phyloP scores from a whole-genome alignment of 2,888 invertebrate species.

The Anorthoa munda region DNA sequence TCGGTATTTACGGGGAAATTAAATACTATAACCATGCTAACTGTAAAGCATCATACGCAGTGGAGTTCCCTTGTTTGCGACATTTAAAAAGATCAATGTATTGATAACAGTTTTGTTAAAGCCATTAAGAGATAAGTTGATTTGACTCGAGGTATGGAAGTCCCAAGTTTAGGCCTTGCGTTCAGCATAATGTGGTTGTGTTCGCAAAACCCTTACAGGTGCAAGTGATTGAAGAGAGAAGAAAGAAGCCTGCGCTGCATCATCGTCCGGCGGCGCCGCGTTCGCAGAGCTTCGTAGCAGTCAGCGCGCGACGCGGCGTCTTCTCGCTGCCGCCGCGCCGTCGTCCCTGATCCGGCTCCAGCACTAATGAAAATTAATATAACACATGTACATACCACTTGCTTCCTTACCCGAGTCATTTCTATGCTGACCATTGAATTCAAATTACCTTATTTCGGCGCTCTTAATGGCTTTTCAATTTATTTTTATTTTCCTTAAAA shows the following conservation, averaged over 20 bases:
- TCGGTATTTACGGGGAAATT: constrained; percentile 91
- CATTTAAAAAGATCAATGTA: constrained; percentile 66
- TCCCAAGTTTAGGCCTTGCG: constrained; percentile 85
- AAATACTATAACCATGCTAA: constrained; percentile 89
- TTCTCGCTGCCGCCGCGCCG: constrained; percentile 57
- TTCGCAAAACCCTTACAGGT: constrained; percentile 91
- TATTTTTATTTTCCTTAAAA: constrained; percentile 67
- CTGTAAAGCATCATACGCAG: constrained; percentile 80
- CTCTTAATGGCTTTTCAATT: constrained; percentile 84
- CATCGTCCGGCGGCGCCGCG: constrained; percentile 67
- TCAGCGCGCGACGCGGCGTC: constrained; percentile 67
- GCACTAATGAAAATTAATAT: constrained; percentile 75
- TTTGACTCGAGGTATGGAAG: constrained; percentile 89
- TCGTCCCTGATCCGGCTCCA: constrained; percentile 63
- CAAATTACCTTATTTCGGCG: constrained; percentile 55
- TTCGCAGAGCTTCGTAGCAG: constrained; percentile 62
- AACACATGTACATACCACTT: constrained; percentile 75
- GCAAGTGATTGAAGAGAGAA: constrained; percentile 85
- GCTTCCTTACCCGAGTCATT: constrained; percentile 89
- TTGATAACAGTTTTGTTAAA: constrained; percentile 72
- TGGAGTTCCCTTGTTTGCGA: constrained; percentile 78
- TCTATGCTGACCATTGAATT: constrained; percentile 67
- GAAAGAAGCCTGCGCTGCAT: constrained; percentile 68
- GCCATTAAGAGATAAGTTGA: constrained; percentile 83
- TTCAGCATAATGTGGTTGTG: constrained; percentile 91